Evolutionary conservation across 2,113 vertebrate species (phyloP), one percentile per base, ranked within the genome.

Genomic region (Tinamus guttatus): DNA sequence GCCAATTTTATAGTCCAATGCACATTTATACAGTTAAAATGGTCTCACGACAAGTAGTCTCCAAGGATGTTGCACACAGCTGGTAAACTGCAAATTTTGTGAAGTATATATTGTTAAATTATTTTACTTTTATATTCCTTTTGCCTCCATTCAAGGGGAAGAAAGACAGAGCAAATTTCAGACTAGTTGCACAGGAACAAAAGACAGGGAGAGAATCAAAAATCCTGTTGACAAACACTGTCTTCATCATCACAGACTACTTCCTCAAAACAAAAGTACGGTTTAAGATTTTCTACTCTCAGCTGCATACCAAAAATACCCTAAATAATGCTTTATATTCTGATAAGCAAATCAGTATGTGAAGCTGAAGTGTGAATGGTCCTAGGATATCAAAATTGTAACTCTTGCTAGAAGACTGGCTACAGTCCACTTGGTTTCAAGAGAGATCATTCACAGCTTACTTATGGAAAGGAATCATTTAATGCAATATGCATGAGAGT

Each of bases 301-400:
- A 21, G 0, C 0, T 67, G 24, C n/a, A 21, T 58, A 30, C 15
- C 7, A 87, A 28, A 9, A 56, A 30, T 28, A 91, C 17, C 5
- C 51, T 43, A 56, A 82, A 54, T 54, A 80, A 22, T 51, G 5
- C 49, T 76, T 71, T 51, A 67, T 76, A 60, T 68, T 52, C 12
- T 68, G 21, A 92, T 86, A 24, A n/a, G 6, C 22, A 91, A 40
- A 30, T 56, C 28, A 17, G 28, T 14, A 56, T 4, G 9, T 56
- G 28, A 60, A 76, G 38, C 12, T 75, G 30, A 90, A 90, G 30
- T 56, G 54, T 30, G 67, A 69, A 13, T 34, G 45, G 21, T 69
- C 20, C 67, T 69, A 9, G 47, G 21, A 17, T 70, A 49, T n/a
- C 25, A 34, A 16, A 70, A 25, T 27, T 13, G 18, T 49, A 17